Percentiles rank a stretch among this genome's conserved stretches.
Conservation (phyloP, 1,140 invertebrate species). For the Drosophila pseudoobscura region DNA sequence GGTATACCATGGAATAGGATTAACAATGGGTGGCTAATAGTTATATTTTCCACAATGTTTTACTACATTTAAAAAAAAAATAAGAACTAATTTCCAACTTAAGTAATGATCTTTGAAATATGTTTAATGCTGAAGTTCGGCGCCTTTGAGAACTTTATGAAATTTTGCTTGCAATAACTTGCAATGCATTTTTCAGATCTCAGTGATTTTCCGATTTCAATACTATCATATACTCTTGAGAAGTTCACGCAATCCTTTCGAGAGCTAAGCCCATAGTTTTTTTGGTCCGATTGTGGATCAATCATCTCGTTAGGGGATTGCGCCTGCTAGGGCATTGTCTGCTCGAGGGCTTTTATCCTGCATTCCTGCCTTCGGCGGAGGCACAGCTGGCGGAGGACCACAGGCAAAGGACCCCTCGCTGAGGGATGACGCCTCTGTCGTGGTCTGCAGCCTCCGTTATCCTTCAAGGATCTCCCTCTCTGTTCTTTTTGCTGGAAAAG, state of each 20-base stretch:
- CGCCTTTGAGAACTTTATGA: no score
- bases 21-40: no score
- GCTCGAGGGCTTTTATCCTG: conserved; percentile 29
- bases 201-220: no score
- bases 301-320: conserved; percentile 44
- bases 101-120: no score
- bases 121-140: no score
- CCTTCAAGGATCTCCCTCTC: conserved; percentile 12
- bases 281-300: conserved; percentile 40
- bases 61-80: no score
- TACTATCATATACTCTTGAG: neutral
- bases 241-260: neutral
- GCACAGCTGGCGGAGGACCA: conserved; percentile 53
- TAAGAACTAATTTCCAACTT: no score
- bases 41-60: no score
- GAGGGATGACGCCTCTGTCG: conserved; percentile 70
- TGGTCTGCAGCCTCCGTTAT: conserved; percentile 52
- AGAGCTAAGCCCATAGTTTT: neutral
- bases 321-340: conserved; percentile 25
- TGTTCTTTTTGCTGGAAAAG: conserved; percentile 29
- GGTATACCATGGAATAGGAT: no score
- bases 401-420: conserved; percentile 32
- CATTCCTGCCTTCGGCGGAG: neutral
- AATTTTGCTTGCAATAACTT: no score
- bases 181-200: no score